A percentile compares a stretch with the other conserved stretches of the same genome.
Evolutionary conservation across 1,140 invertebrate genomes (phyloP).

Genomic region (Eupeodes corollae): DNA sequence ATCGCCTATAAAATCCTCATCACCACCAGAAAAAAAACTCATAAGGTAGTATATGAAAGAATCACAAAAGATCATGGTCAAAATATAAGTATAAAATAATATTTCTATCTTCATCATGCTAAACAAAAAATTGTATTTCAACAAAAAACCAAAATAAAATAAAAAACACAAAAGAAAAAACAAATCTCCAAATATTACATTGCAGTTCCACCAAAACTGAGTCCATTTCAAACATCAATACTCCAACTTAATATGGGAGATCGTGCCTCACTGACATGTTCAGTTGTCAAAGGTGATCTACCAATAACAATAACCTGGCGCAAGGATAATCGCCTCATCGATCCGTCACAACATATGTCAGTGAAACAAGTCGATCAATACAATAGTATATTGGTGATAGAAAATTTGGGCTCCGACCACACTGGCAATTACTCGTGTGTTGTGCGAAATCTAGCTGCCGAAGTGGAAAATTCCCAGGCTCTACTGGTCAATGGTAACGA

Average conservation of each 20-base stretch:
- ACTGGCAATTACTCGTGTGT: conserved; percentile 68
- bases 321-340: conserved; percentile 58
- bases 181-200: conserved; percentile 27
- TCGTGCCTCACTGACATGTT: conserved; percentile 62
- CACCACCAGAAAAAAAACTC: too few relatives aligned
- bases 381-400: conserved; percentile 67
- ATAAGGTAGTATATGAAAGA: too few relatives aligned
- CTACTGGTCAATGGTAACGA: conserved; percentile 70
- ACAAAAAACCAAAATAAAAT: neutral
- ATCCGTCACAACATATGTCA: conserved; percentile 47
- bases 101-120: neutral
- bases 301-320: conserved; percentile 66
- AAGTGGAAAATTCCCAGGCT: conserved; percentile 59
- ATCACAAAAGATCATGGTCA: too few relatives aligned
- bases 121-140: too few relatives aligned
- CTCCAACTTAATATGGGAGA: conserved; percentile 63
- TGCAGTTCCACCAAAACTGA: conserved; percentile 72
- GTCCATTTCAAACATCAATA: conserved; percentile 60
- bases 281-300: conserved; percentile 64
- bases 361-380: conserved; percentile 63
- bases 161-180: neutral
- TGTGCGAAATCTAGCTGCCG: conserved; percentile 58
- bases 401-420: conserved; percentile 62
- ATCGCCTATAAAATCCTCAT: too few relatives aligned
- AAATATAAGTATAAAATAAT: neutral